Conservation (phyloP, 1,140 invertebrate species). For the Daktulosphaira vitifoliae region DNA sequence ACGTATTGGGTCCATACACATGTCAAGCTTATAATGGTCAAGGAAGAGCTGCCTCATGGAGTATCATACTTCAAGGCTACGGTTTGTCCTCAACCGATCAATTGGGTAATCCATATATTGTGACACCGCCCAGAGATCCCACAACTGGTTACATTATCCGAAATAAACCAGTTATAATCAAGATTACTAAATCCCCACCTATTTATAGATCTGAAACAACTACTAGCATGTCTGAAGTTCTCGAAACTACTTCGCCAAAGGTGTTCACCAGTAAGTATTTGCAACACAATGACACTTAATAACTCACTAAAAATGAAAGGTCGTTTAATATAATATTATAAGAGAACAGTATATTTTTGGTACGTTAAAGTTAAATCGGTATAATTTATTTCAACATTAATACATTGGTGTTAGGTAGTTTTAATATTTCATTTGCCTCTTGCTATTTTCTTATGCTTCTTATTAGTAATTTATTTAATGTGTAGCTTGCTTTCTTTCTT, state of each 20-base stretch:
- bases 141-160: constrained; percentile 36
- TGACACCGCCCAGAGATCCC: constrained; percentile 41
- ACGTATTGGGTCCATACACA: constrained; percentile 69
- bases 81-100: constrained; percentile 52
- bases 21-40: constrained; percentile 79
- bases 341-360: no score
- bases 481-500: no score
- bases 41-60: constrained; percentile 65
- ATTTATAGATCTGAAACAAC: constrained; percentile 3
- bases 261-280: constrained; percentile 38
- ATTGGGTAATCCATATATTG: constrained; percentile 41
- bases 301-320: no score
- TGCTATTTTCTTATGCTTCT: no score
- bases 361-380: no score
- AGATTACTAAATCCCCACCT: constrained; percentile 36
- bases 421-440: no score
- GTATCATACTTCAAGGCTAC: constrained; percentile 58
- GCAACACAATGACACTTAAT: neutral
- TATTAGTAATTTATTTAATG: no score
- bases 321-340: no score
- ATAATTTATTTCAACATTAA: no score
- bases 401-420: no score
- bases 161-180: constrained; percentile 22
- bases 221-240: neutral
- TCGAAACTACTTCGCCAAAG: constrained; percentile 15